Evolutionary conservation across 2,888 invertebrate species (phyloP), one percentile per base, ranked within the genome.

Genomic region (Drosophila neotestacea): DNA sequence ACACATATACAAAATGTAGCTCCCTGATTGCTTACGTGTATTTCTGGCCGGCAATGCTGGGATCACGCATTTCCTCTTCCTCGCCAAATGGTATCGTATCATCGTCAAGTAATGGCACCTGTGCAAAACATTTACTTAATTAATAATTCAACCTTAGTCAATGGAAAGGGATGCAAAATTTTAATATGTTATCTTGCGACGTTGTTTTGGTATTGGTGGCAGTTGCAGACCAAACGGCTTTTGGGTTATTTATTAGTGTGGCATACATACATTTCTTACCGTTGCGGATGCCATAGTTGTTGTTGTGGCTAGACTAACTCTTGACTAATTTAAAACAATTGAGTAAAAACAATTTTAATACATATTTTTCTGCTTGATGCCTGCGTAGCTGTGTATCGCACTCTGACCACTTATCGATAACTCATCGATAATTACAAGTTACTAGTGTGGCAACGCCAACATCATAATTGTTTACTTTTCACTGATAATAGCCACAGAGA

Each of bases 31-130:
- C 91, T 90, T 91, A 93, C 93, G 92, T 91, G 76, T 93, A 91
- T 89, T 91, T 92, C 64, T 91, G 91, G 1, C 64, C 60, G 2
- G 73, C 61, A 30, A 55, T 74, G 70, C 85, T 90, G 36, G 86
- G 88, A 73, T 91, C 89, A 9, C 88, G 90, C 84, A 91, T 89
- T 65, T 95, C 94, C 86, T 96, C 96, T 92, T 97, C 97, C 76
- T 97, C 97, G 0, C 97, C 97, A 88, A 97, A 97, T 47, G 96
- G 96, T 79, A 97, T 94, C 32, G 97, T 96, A 93, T 97, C 97
- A 90, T 97, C 97, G 85, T 96, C 96, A 90, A 97, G 94, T 86
- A 97, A 93, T 91, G 98, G 96, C 93, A 96, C 96, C 97, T 97
- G 93, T 61, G 94, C 94, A 93, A 93, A 93, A 54, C 13, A 48